phyloP scores from a whole-genome alignment of 2,113 vertebrate species.

The Salvelinus sp. region DNA sequence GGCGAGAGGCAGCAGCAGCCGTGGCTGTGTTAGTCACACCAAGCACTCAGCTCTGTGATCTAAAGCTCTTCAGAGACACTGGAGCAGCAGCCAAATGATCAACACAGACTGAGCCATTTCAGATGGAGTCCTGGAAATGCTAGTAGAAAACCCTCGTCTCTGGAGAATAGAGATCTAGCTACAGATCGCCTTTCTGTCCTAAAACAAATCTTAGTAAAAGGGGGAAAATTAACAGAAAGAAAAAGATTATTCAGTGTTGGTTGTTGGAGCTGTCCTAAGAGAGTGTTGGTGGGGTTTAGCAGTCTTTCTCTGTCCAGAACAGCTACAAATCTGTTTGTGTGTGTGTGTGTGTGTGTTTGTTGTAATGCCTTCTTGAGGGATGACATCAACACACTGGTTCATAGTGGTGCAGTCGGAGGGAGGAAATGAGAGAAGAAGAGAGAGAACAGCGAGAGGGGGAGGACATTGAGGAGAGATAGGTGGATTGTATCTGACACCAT shows the following conservation, averaged over 20 bases:
- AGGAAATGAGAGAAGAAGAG: background rate
- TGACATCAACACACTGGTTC: background rate
- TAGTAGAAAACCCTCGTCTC: background rate
- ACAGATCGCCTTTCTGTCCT: no score
- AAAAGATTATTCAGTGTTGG: background rate
- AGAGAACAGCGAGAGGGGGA: background rate
- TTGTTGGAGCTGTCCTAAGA: background rate
- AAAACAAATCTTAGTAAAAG: no score
- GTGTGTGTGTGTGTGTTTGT: background rate
- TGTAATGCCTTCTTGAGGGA: background rate
- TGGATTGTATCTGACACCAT: background rate
- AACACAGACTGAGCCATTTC: background rate
- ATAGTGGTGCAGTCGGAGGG: background rate
- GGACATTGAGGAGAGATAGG: background rate
- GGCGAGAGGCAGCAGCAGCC: background rate
- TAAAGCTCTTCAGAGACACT: background rate
- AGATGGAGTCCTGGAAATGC: background rate
- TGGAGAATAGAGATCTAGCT: no score
- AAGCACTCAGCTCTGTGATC: background rate
- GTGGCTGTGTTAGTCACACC: background rate
- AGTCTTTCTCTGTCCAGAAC: background rate
- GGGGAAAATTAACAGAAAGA: background rate
- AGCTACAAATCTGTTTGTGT: constrained; percentile 5
- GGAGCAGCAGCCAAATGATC: background rate
- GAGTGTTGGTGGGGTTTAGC: background rate